phyloP scores from a whole-genome alignment of 1,140 invertebrate species.

The Drosophila rufa region DNA sequence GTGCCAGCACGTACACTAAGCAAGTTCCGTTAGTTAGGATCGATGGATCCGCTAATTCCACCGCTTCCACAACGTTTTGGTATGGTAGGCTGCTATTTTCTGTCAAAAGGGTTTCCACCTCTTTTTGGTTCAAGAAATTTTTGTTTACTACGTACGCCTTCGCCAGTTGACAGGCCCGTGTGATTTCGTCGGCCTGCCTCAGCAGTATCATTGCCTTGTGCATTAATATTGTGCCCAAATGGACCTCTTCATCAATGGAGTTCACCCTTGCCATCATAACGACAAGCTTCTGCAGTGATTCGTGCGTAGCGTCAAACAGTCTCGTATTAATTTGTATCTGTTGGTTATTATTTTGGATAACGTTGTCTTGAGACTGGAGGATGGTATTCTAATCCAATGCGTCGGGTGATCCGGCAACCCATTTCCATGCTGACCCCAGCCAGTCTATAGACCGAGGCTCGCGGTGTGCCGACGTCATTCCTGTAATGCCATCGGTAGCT shows the following conservation, averaged over 20 bases:
- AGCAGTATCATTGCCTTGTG: slow-evolving; percentile 9
- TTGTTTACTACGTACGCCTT: slow-evolving; percentile 8
- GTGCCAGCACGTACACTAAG: no score
- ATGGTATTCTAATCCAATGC: slow-evolving; percentile 10
- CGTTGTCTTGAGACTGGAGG: not conserved
- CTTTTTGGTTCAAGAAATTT: slow-evolving; percentile 1
- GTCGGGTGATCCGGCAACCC: not conserved
- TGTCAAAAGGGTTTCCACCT: not conserved
- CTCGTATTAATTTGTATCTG: no score
- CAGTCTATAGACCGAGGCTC: not conserved
- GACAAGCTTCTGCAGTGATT: not conserved
- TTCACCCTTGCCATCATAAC: slow-evolving; percentile 1
- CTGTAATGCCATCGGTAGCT: not conserved
- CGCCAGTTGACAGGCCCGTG: slow-evolving; percentile 10
- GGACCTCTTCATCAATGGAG: slow-evolving; percentile 1
- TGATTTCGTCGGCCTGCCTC: slow-evolving; percentile 6
- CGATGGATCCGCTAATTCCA: no score
- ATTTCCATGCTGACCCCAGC: not conserved
- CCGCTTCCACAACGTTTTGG: slow-evolving; percentile 14
- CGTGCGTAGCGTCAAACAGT: no score
- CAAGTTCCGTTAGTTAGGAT: no score
- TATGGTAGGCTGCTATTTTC: slow-evolving; percentile 6
- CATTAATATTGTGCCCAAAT: no score
- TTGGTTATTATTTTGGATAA: slow-evolving; percentile 2
- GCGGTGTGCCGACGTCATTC: not conserved